Conservation (phyloP, 1,140 invertebrate genomes). For the Limonius californicus region DNA sequence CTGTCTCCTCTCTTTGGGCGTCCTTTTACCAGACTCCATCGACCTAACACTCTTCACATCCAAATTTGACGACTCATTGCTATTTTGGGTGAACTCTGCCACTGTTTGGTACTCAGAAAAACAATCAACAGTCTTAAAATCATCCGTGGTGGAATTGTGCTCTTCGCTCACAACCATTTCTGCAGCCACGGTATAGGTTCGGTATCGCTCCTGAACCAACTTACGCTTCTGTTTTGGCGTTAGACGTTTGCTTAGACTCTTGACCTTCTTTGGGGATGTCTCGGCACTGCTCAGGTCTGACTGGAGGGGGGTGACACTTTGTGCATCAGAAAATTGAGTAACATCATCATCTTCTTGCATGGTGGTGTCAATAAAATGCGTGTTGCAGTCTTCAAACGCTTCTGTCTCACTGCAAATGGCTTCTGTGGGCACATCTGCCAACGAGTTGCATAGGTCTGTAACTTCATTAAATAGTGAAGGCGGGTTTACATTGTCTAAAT, state of each 20-base stretch:
- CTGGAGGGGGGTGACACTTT: conserved; percentile 51
- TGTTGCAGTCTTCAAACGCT: conserved; percentile 52
- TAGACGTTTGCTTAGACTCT: conserved; percentile 52
- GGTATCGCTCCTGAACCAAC: conserved; percentile 69
- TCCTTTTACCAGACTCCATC: conserved; percentile 46
- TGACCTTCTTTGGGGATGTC: conserved; percentile 63
- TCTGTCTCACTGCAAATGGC: conserved; percentile 57
- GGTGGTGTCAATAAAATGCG: conserved; percentile 48
- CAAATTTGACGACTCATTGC: neutral
- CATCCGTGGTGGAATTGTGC: neutral
- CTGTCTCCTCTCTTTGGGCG: conserved; percentile 64
- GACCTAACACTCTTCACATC: neutral
- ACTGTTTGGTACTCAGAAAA: neutral
- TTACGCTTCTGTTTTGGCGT: conserved; percentile 73
- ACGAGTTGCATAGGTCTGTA: conserved; percentile 58
- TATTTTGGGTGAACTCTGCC: neutral
- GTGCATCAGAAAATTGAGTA: conserved; percentile 42
- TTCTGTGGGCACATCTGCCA: conserved; percentile 56
- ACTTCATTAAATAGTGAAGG: conserved; percentile 61
- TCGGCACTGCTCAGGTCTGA: conserved; percentile 65
- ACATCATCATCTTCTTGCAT: conserved; percentile 30
- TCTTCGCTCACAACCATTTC: conserved; percentile 40
- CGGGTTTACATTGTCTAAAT: conserved; percentile 63
- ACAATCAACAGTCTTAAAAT: neutral
- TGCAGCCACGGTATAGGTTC: conserved; percentile 72